A percentile compares a stretch with the other conserved stretches of the same genome.
Conservation (phyloP, 2,113 vertebrate genomes). For the Oryzias woworae region DNA sequence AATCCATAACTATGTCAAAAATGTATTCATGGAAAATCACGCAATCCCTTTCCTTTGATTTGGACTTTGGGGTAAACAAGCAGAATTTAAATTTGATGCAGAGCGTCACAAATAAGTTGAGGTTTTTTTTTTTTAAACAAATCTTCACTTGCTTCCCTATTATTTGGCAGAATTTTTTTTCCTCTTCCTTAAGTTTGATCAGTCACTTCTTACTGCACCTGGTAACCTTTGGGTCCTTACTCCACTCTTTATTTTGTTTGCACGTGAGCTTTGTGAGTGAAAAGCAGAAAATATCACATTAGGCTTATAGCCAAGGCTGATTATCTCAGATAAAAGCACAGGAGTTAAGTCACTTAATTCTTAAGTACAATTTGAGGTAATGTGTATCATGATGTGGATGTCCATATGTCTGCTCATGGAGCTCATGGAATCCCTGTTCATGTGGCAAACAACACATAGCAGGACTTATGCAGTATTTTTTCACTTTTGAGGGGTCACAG, state of each 20-base stretch:
- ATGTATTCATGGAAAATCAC: too few species aligned
- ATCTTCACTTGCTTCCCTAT: too few species aligned
- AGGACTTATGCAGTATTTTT: background rate
- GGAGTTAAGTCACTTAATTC: slow-evolving; percentile 31
- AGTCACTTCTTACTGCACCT: background rate
- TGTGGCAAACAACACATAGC: background rate
- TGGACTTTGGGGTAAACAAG: background rate
- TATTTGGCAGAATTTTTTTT: too few species aligned
- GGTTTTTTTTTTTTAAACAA: too few species aligned
- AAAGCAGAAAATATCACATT: slow-evolving; percentile 46
- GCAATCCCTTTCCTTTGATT: background rate
- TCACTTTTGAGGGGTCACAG: too few species aligned
- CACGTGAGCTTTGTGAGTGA: slow-evolving; percentile 29
- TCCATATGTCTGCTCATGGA: slow-evolving; percentile 8
- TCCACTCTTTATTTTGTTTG: slow-evolving; percentile 18
- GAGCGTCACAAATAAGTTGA: too few species aligned
- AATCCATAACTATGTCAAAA: too few species aligned
- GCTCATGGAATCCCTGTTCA: background rate
- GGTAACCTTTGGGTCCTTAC: slow-evolving; percentile 29
- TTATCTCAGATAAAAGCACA: slow-evolving; percentile 40
- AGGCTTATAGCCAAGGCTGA: slow-evolving; percentile 43
- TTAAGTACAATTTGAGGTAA: slow-evolving; percentile 12
- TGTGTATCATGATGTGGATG: slow-evolving; percentile 6
- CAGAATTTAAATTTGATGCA: background rate
- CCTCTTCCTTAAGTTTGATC: background rate